These are phyloP conservation scores for Scaptomyza flava DNA, from an alignment of 2,888 invertebrate genomes.

Conservation along the genomic window DNA sequence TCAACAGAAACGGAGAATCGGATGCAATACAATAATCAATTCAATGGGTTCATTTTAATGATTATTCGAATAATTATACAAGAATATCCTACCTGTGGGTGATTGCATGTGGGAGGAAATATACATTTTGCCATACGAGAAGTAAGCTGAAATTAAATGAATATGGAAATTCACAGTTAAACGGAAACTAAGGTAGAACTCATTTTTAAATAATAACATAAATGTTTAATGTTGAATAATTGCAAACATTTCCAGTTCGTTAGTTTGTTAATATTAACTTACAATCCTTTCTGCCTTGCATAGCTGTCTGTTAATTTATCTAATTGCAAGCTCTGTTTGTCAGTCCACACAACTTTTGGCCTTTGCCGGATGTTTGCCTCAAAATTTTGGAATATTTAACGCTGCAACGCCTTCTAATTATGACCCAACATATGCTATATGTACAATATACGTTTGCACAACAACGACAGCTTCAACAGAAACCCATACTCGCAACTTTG, in stretches of 20 bases:
- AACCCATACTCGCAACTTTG: conserved; percentile 40
- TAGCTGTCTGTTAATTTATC: conserved; percentile 23
- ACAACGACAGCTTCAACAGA: conserved; percentile 19
- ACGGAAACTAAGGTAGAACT: background rate
- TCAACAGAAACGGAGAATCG: background rate
- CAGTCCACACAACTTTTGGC: conserved; percentile 3
- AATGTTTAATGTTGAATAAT: conserved; percentile 2
- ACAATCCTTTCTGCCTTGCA: background rate
- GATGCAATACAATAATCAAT: conserved; percentile 35
- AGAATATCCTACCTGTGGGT: background rate
- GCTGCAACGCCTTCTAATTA: conserved; percentile 62
- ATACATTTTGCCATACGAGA: background rate
- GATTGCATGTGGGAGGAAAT: background rate
- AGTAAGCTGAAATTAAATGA: conserved; percentile 10
- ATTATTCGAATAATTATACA: conserved; percentile 31
- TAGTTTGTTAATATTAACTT: conserved; percentile 16
- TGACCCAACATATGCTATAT: conserved; percentile 13
- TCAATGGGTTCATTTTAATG: conserved; percentile 34
- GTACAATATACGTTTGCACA: conserved; percentile 41
- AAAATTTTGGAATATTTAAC: conserved; percentile 50
- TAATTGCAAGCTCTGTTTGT: conserved; percentile 40
- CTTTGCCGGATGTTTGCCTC: conserved; percentile 41
- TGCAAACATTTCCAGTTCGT: conserved; percentile 21
- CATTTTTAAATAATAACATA: background rate
- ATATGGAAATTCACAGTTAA: conserved; percentile 16